Base-by-base conservation (phyloP, 2,888 invertebrate genomes). In the Osmoderma eremita region DNA sequence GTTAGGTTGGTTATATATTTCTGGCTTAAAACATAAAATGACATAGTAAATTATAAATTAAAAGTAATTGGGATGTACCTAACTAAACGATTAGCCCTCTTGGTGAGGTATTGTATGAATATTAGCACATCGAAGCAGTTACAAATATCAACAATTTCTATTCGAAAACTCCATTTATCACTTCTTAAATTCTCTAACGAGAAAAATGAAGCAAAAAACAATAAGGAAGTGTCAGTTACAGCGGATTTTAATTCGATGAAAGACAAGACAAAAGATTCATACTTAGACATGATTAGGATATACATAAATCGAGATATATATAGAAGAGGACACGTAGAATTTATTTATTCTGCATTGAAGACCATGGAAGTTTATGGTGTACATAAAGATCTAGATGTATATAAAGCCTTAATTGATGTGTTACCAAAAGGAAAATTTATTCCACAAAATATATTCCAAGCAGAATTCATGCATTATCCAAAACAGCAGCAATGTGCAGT, bases 401-500 rank as follows among this genome's bases (percentile, higher is more conserved):
- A 98, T 79, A 98, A 94, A 81, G 87, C 90, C 15, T 78, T 98
- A 54, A 83, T 97, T 39, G 90, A 95, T 78, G 87, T 97, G 42
- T 85, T 98, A 80, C 95, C 97, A 0, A 93, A 96, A 82, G 94
- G 95, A 48, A 92, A 88, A 80, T 91, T 95, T 83, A 88, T 97
- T 71, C 90, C 98, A 0, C 83, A 83, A 38, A 96, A 93, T 80
- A 83, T 90, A 49, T 90, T 94, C 81, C 94, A 97, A 85, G 88
- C 91, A 0, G 95, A 97, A 81, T 93, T 97, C 75, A 88, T 92
- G 88, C 95, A 97, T 80, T 98, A 93, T 84, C 97, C 97, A 0
- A 94, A 94, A 79, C 98, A 99, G 77, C 98, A 99, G 77, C 91
- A 95, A 70, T 95, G 95, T 82, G 92, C 92, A 39, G 88, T 97